Percentiles rank a stretch among this genome's conserved stretches.
phyloP scores from a whole-genome alignment of 1,140 invertebrate species.

The Ostrea denselamellosa region DNA sequence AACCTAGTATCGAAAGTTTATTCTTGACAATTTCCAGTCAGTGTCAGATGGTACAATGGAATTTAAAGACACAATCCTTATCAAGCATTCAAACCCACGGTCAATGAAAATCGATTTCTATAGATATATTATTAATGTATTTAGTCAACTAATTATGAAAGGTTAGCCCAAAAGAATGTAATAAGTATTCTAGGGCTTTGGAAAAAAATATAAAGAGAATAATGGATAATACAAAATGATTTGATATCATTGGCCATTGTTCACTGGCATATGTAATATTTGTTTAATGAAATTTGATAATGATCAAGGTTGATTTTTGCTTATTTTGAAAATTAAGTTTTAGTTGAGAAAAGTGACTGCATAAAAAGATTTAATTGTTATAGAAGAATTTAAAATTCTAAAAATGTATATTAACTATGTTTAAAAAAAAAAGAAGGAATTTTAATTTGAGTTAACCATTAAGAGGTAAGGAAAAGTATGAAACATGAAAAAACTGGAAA shows the following conservation, averaged over 20 bases:
- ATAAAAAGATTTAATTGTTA: too few relatives aligned
- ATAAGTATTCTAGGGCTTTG: background rate
- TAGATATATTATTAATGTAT: conserved; percentile 20
- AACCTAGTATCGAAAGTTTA: background rate
- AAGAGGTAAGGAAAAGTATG: too few relatives aligned
- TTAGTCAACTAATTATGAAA: conserved; percentile 28
- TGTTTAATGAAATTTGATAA: background rate
- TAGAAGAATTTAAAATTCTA: too few relatives aligned
- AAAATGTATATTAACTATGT: too few relatives aligned
- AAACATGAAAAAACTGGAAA: too few relatives aligned
- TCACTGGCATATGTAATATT: background rate
- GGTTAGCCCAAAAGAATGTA: conserved; percentile 7
- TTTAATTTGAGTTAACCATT: too few relatives aligned
- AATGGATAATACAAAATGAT: background rate
- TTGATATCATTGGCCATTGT: background rate
- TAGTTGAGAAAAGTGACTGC: too few relatives aligned
- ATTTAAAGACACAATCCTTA: conserved; percentile 14
- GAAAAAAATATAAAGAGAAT: background rate
- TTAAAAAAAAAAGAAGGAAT: too few relatives aligned
- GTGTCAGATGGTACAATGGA: background rate
- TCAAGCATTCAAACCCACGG: background rate
- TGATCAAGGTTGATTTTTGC: background rate
- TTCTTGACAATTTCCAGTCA: background rate
- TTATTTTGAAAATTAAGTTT: background rate
- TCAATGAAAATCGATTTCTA: conserved; percentile 30